These are phyloP conservation scores for Mormyrus proboscirostris DNA, from an alignment of 2,797 vertebrate genomes.

Conservation along the genomic window DNA sequence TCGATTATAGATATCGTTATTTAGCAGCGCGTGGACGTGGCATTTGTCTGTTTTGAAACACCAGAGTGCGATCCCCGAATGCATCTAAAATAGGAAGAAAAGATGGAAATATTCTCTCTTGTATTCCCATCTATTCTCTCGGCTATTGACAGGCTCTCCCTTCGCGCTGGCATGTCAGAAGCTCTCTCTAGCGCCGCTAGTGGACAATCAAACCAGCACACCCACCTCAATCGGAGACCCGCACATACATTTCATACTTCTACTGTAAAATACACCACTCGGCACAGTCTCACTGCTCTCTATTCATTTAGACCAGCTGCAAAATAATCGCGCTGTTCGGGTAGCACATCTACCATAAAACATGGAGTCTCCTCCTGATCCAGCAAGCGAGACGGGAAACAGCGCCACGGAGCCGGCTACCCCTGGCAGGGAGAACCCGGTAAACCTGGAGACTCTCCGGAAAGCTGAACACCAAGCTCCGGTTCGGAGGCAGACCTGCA, in stretches of 20 bases:
- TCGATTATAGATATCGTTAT: background rate
- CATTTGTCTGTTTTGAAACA: background rate
- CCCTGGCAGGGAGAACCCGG: slow-evolving; percentile 84
- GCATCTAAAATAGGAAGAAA: background rate
- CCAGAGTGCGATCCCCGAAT: background rate
- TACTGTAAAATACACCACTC: slow-evolving; percentile 85
- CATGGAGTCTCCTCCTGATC: slow-evolving; percentile 96
- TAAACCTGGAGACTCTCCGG: slow-evolving; percentile 84
- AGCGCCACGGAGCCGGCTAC: slow-evolving; percentile 85
- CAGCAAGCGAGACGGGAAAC: slow-evolving; percentile 88
- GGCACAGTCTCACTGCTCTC: slow-evolving; percentile 74
- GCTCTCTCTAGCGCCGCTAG: slow-evolving; percentile 89
- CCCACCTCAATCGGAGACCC: slow-evolving; percentile 75
- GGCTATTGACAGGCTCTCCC: slow-evolving; percentile 71
- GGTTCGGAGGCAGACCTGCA: slow-evolving; percentile 84
- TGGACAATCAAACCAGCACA: slow-evolving; percentile 80
- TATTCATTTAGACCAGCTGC: slow-evolving; percentile 71
- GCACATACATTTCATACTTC: slow-evolving; percentile 83
- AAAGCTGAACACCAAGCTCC: slow-evolving; percentile 84
- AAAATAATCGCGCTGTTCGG: slow-evolving; percentile 56
- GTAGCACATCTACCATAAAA: slow-evolving; percentile 56
- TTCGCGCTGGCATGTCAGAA: slow-evolving; percentile 57
- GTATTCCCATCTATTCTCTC: slow-evolving; percentile 66
- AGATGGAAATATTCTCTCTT: slow-evolving; percentile 9
- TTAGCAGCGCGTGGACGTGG: background rate